A percentile compares a stretch with the other conserved stretches of the same genome.
Evolutionary conservation across 2,113 vertebrate species (phyloP).

Genomic region (Amphiprion percula): DNA sequence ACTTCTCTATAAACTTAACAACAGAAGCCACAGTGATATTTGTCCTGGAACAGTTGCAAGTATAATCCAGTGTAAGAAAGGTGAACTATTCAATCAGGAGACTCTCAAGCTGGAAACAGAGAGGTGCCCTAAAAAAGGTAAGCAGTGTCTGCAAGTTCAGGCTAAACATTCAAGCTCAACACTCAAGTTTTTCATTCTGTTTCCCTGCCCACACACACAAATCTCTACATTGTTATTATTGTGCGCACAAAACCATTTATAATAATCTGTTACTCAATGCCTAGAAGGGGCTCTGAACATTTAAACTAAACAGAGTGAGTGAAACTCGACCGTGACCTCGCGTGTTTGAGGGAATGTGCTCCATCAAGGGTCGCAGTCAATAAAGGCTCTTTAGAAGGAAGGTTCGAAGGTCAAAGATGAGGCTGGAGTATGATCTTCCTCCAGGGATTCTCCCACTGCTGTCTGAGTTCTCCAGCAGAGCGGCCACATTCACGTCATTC

Average conservation of each 20-base stretch:
- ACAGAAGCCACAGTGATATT: conserved; percentile 79
- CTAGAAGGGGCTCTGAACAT: conserved; percentile 35
- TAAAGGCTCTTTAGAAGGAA: conserved; percentile 51
- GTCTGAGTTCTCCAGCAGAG: conserved; percentile 51
- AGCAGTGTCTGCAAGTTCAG: neutral
- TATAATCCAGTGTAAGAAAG: conserved; percentile 82
- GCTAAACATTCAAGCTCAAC: neutral
- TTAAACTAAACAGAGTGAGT: conserved; percentile 47
- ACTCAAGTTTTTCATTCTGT: neutral
- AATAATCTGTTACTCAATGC: conserved; percentile 28
- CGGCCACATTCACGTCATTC: conserved; percentile 59
- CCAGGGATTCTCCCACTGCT: conserved; percentile 59
- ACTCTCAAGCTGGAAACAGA: conserved; percentile 81
- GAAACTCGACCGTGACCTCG: conserved; percentile 58
- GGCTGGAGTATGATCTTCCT: conserved; percentile 59
- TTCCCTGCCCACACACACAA: conserved; percentile 11
- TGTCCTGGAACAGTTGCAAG: conserved; percentile 76
- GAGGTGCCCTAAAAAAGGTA: conserved; percentile 87
- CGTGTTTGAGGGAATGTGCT: conserved; percentile 54
- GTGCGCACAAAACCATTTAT: conserved; percentile 34
- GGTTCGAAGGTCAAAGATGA: conserved; percentile 67
- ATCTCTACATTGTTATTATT: conserved; percentile 39
- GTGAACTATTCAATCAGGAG: conserved; percentile 72
- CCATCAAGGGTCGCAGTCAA: conserved; percentile 57
- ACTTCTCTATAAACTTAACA: conserved; percentile 77